Evolutionary conservation across 1,140 invertebrate genomes (phyloP).

Genomic region (Diachasmimorpha longicaudata): DNA sequence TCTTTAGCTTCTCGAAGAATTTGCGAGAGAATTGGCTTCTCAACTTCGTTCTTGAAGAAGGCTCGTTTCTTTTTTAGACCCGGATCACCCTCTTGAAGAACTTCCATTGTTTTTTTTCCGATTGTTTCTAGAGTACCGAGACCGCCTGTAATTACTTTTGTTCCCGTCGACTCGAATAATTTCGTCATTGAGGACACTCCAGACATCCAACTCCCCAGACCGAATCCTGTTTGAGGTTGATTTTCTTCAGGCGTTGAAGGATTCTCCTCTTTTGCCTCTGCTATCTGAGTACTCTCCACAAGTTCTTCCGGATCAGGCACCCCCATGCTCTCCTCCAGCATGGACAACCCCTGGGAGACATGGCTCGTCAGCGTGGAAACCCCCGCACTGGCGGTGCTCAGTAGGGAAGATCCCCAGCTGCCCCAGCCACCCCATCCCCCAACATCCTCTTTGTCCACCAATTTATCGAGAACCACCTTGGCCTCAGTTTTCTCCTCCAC

Average conservation of each 20-base stretch:
- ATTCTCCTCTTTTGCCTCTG: slow-evolving; percentile 30
- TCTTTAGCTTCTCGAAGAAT: slow-evolving; percentile 84
- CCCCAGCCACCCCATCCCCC: slow-evolving; percentile 71
- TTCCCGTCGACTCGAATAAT: slow-evolving; percentile 76
- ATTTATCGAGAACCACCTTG: slow-evolving; percentile 41
- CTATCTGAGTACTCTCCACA: slow-evolving; percentile 52
- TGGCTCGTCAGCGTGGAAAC: slow-evolving; percentile 78
- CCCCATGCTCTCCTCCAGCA: slow-evolving; percentile 78
- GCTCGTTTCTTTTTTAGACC: slow-evolving; percentile 83
- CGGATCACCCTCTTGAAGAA: slow-evolving; percentile 88
- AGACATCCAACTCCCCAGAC: slow-evolving; percentile 71
- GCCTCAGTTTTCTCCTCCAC: slow-evolving; percentile 44
- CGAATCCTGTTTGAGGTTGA: slow-evolving; percentile 56
- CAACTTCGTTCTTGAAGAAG: slow-evolving; percentile 64
- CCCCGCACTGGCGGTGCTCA: slow-evolving; percentile 75
- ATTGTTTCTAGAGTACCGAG: slow-evolving; percentile 89
- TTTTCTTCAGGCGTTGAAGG: slow-evolving; percentile 31
- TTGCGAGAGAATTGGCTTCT: slow-evolving; percentile 67
- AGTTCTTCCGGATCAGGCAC: slow-evolving; percentile 79
- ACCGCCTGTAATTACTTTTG: slow-evolving; percentile 80
- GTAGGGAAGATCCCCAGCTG: slow-evolving; percentile 70
- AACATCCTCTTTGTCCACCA: slow-evolving; percentile 23
- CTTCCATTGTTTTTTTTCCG: slow-evolving; percentile 93
- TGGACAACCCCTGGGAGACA: slow-evolving; percentile 77
- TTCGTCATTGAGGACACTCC: slow-evolving; percentile 71